Evolutionary conservation across 2,888 invertebrate genomes (phyloP).

Genomic region (Netelia inedita): DNA sequence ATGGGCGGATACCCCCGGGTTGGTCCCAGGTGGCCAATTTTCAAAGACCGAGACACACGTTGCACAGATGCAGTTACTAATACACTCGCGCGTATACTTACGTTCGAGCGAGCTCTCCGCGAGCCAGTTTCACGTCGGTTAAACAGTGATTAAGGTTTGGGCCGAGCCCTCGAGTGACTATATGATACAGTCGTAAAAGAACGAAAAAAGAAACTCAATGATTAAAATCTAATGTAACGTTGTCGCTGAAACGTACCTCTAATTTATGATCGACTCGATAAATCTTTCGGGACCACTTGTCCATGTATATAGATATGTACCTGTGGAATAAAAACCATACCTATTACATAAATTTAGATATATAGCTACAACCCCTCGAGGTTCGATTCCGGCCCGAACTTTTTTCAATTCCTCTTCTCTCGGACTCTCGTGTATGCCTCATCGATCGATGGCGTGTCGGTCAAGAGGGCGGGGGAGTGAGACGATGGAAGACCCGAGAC

Average conservation of each 20-base stretch:
- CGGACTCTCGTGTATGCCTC: not conserved
- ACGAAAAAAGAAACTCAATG: not conserved
- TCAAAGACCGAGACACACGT: conserved; percentile 20
- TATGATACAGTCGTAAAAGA: not conserved
- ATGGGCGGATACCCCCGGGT: conserved; percentile 39
- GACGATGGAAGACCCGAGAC: conserved; percentile 23
- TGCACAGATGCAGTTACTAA: conserved; percentile 52
- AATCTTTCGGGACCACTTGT: conserved; percentile 15
- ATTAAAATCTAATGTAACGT: conserved; percentile 1
- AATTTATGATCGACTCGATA: conserved; percentile 46
- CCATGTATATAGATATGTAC: not conserved
- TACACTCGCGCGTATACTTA: not conserved
- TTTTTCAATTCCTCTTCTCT: conserved; percentile 34
- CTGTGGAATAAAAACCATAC: not conserved
- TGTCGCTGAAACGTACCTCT: conserved; percentile 14
- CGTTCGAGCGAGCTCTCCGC: not conserved
- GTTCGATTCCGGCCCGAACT: not conserved
- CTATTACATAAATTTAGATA: not conserved
- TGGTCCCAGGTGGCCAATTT: conserved; percentile 64
- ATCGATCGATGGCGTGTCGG: conserved; percentile 52
- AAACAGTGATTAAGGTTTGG: conserved; percentile 37
- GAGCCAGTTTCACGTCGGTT: conserved; percentile 33
- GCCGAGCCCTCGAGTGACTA: not conserved
- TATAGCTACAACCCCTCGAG: not conserved
- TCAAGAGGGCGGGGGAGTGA: conserved; percentile 15